Conservation (phyloP, 2,888 invertebrate genomes). For the Melinaea menophilus region DNA sequence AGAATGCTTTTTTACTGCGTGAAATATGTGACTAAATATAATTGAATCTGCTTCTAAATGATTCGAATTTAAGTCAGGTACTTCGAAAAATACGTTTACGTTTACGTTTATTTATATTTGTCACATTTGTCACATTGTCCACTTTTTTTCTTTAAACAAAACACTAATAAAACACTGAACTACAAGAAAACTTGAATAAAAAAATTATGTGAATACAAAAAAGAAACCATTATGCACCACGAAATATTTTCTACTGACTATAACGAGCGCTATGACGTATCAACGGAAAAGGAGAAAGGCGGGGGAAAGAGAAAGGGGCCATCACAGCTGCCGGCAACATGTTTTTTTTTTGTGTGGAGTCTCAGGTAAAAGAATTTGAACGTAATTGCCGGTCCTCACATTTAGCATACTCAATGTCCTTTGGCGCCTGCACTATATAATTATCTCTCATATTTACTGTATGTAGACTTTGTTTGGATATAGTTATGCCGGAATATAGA, state of each 20-base stretch:
- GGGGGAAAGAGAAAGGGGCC: slow-evolving; percentile 6
- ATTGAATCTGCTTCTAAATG: slow-evolving; percentile 1
- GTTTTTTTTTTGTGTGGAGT: neutral
- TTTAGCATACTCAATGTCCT: slow-evolving; percentile 6
- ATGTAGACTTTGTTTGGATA: slow-evolving; percentile 23
- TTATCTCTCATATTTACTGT: slow-evolving; percentile 28
- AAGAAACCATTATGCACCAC: neutral
- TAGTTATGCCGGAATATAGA: slow-evolving; percentile 24
- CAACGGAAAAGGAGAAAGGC: neutral
- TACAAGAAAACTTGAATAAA: no score
- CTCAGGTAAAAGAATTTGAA: slow-evolving; percentile 12
- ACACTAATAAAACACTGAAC: no score
- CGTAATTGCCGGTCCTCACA: slow-evolving; percentile 13
- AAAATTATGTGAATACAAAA: no score
- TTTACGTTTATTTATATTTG: slow-evolving; percentile 37
- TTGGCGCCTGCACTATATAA: slow-evolving; percentile 20
- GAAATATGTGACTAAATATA: slow-evolving; percentile 1
- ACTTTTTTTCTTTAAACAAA: no score
- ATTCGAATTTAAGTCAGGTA: slow-evolving; percentile 1
- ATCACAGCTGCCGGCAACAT: slow-evolving; percentile 11
- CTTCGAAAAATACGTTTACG: slow-evolving; percentile 27
- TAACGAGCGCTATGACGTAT: slow-evolving; percentile 1
- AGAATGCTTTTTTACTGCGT: neutral
- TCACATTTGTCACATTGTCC: slow-evolving; percentile 21
- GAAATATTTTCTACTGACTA: slow-evolving; percentile 13